A percentile compares a stretch with the other conserved stretches of the same genome.
Evolutionary conservation across 2,888 invertebrate species (phyloP).

Genomic region (Cataglyphis rosenhaueri): DNA sequence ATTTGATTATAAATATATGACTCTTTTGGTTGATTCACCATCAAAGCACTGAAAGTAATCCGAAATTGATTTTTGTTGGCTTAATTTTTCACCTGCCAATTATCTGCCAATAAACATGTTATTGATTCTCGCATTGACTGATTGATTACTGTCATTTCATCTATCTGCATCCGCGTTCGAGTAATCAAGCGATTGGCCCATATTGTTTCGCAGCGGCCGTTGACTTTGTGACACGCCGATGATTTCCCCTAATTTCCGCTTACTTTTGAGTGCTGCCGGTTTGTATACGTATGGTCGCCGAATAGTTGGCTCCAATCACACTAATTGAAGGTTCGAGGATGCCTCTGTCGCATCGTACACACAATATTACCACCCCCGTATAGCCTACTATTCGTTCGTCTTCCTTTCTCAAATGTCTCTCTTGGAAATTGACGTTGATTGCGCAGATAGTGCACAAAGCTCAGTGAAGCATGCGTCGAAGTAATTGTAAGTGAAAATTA

Average conservation of each 20-base stretch:
- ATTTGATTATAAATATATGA: background rate
- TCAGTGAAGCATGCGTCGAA: slow-evolving; percentile 39
- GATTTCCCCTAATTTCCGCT: slow-evolving; percentile 36
- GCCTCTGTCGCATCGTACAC: slow-evolving; percentile 21
- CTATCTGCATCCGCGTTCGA: background rate
- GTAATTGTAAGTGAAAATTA: slow-evolving; percentile 67
- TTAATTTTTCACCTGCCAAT: slow-evolving; percentile 38
- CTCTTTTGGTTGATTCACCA: background rate
- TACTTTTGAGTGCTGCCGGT: slow-evolving; percentile 10
- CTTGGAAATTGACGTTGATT: slow-evolving; percentile 68
- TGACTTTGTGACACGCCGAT: background rate
- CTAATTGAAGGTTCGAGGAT: slow-evolving; percentile 65
- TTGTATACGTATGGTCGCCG: background rate
- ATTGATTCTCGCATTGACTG: slow-evolving; percentile 26
- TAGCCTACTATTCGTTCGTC: background rate
- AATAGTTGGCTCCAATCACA: slow-evolving; percentile 63
- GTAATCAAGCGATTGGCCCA: background rate
- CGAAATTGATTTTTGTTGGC: slow-evolving; percentile 9
- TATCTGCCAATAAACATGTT: slow-evolving; percentile 3
- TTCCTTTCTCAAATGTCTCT: background rate
- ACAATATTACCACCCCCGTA: slow-evolving; percentile 48
- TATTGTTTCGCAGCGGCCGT: slow-evolving; percentile 12
- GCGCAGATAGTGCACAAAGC: slow-evolving; percentile 47
- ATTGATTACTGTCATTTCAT: slow-evolving; percentile 43
- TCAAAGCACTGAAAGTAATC: slow-evolving; percentile 23